Evolutionary conservation across 2,797 vertebrate genomes (phyloP).

Genomic region (Ammospiza maritima): DNA sequence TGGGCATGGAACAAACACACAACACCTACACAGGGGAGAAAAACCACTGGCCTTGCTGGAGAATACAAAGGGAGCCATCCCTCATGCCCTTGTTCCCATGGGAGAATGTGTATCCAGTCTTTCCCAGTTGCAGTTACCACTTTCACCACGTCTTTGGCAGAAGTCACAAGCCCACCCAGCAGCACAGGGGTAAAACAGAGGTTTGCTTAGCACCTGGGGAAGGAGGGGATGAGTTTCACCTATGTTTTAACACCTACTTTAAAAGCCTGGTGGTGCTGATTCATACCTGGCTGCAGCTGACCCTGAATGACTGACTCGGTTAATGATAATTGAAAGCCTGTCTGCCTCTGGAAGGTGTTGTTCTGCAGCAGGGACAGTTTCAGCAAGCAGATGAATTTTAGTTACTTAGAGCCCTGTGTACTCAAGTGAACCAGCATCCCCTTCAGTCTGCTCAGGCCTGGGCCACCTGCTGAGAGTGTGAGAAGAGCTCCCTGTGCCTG

Average conservation of each 20-base stretch:
- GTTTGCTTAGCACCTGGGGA: background rate
- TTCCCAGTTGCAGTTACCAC: background rate
- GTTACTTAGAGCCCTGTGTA: background rate
- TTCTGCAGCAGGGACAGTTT: background rate
- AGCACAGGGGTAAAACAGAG: background rate
- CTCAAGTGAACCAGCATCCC: background rate
- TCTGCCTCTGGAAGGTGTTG: background rate
- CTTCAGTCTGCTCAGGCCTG: background rate
- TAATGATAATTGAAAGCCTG: background rate
- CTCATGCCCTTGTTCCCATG: background rate
- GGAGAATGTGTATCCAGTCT: background rate
- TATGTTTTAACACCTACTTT: background rate
- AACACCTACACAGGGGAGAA: background rate
- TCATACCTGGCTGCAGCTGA: background rate
- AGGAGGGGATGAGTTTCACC: background rate
- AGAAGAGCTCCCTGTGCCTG: constrained; percentile 2
- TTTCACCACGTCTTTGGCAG: background rate
- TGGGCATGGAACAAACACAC: background rate
- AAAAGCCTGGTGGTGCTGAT: background rate
- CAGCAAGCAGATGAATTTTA: background rate
- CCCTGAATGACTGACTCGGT: background rate
- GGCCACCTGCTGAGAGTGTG: background rate
- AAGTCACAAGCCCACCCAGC: background rate
- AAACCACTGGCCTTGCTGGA: background rate
- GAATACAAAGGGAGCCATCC: background rate